These are phyloP conservation scores for Actinernus sp. DNA, from an alignment of 92 coral and sea anemone species.

Conservation along the genomic window DNA sequence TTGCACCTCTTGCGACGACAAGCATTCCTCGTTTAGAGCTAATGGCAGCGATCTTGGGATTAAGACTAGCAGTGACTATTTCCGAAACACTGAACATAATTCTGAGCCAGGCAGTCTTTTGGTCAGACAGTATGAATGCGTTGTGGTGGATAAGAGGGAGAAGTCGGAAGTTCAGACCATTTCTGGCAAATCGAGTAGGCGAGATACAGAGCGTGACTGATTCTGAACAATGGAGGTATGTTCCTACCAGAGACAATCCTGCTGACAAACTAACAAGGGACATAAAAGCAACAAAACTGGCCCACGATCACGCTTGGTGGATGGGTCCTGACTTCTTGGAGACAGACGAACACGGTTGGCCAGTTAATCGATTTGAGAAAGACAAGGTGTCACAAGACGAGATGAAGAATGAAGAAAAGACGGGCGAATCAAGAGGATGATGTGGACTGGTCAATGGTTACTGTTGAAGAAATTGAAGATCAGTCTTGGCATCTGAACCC, in stretches of 20 bases:
- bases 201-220: conserved; percentile 45
- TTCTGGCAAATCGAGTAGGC: conserved; percentile 60
- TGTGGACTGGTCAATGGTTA: conserved; percentile 15
- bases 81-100: conserved; percentile 17
- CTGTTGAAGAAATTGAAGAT: neutral
- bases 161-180: conserved; percentile 55
- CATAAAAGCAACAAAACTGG: conserved; percentile 18
- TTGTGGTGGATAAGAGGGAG: conserved; percentile 68
- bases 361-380: conserved; percentile 7
- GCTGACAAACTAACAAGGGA: conserved; percentile 58
- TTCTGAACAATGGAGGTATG: conserved; percentile 53
- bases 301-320: conserved; percentile 34
- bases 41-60: conserved; percentile 66
- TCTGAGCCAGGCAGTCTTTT: conserved; percentile 21
- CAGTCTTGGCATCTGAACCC: conserved; percentile 23
- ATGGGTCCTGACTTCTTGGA: conserved; percentile 39
- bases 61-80: conserved; percentile 34
- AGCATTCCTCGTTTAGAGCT: conserved; percentile 62
- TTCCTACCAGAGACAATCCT: conserved; percentile 45
- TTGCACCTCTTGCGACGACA: conserved; percentile 34
- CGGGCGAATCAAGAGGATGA: neutral
- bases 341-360: conserved; percentile 36
- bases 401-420: conserved; percentile 27
- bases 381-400: conserved; percentile 1
- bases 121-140: conserved; percentile 61